A percentile compares a stretch with the other conserved stretches of the same genome.
Evolutionary conservation across 2,888 invertebrate species (phyloP).

Genomic region (Oligia strigilis): DNA sequence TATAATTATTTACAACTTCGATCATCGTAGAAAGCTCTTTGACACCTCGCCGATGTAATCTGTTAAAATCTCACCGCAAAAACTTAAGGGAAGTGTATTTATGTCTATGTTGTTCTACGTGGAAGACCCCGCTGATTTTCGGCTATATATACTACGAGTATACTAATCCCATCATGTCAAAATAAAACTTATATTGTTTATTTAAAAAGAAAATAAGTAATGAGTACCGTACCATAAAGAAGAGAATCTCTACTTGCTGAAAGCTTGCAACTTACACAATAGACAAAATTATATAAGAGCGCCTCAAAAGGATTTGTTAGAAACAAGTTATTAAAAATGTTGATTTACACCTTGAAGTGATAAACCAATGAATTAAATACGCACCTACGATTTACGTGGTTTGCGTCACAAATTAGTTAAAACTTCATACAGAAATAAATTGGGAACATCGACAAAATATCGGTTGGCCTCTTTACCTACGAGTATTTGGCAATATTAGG

Average conservation of each 20-base stretch:
- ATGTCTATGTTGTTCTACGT: background rate
- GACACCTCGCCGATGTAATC: no score
- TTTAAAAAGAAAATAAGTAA: background rate
- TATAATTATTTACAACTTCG: background rate
- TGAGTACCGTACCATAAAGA: background rate
- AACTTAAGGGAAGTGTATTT: no score
- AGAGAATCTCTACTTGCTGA: background rate
- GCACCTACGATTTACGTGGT: constrained; percentile 40
- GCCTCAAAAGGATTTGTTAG: constrained; percentile 50
- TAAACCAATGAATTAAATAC: constrained; percentile 52
- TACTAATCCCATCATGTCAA: background rate
- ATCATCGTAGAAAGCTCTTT: background rate
- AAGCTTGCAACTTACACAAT: constrained; percentile 33
- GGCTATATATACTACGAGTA: no score
- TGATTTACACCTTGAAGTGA: constrained; percentile 62
- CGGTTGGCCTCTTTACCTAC: constrained; percentile 3
- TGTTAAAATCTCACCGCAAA: no score
- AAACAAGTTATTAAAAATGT: constrained; percentile 67
- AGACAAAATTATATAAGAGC: constrained; percentile 51
- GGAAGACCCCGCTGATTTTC: no score
- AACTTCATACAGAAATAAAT: constrained; percentile 26
- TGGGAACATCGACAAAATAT: constrained; percentile 9
- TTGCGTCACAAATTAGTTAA: constrained; percentile 36
- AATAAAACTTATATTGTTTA: background rate
- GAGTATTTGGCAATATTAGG: constrained; percentile 15